Percentiles rank a stretch among this genome's conserved stretches.
Conservation (phyloP, 2,888 invertebrate species). For the Caenorhabditis auriculariae region DNA sequence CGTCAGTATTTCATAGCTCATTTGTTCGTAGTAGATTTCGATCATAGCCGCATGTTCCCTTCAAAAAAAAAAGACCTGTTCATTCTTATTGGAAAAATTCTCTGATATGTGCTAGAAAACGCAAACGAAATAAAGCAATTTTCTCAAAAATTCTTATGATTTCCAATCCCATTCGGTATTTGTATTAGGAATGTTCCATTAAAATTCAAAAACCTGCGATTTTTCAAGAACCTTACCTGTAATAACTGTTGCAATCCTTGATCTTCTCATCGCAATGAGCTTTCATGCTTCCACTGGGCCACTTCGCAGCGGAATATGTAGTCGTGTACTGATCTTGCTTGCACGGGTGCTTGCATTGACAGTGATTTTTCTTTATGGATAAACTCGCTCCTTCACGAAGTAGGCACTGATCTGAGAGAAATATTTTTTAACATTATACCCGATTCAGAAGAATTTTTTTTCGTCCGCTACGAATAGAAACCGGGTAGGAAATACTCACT, state of each 20-base stretch:
- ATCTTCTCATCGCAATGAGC: conserved; percentile 36
- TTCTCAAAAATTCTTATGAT: background rate
- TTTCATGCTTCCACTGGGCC: conserved; percentile 47
- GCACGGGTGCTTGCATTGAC: conserved; percentile 49
- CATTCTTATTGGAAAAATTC: too few relatives aligned
- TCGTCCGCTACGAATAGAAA: background rate
- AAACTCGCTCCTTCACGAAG: conserved; percentile 29
- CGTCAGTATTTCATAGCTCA: conserved; percentile 58
- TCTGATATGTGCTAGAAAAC: too few relatives aligned
- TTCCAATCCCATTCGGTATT: background rate
- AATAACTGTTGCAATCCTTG: conserved; percentile 42
- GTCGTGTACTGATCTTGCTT: conserved; percentile 57
- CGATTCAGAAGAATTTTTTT: background rate
- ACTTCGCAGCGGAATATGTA: conserved; percentile 58
- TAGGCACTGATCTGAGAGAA: conserved; percentile 47
- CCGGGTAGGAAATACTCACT: too few relatives aligned
- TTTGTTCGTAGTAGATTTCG: conserved; percentile 62
- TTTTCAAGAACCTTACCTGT: conserved; percentile 16
- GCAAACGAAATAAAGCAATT: too few relatives aligned
- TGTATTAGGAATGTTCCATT: background rate
- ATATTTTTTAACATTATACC: background rate
- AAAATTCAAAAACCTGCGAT: background rate
- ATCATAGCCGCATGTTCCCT: conserved; percentile 60
- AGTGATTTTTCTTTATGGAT: conserved; percentile 18
- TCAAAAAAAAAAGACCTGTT: conserved; percentile 17